Conservation (phyloP, 2,113 vertebrate species). For the Dicaeum eximium region DNA sequence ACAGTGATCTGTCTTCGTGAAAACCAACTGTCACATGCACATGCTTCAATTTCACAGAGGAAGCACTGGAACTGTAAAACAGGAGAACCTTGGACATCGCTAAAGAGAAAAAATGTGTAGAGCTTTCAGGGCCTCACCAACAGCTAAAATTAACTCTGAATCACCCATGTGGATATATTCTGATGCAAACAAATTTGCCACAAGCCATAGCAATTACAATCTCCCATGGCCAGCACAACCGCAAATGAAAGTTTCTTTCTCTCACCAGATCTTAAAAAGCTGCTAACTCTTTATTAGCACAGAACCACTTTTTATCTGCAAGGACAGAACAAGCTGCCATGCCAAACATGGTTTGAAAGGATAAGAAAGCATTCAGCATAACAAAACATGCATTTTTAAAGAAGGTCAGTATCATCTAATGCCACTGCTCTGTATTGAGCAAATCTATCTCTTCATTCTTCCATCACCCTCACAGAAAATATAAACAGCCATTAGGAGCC, state of each 20-base stretch:
- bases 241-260: background rate
- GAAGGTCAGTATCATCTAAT: background rate
- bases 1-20: conserved; percentile 78
- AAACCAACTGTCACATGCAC: conserved; percentile 64
- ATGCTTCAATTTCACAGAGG: conserved; percentile 74
- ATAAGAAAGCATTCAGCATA: background rate
- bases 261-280: background rate
- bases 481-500: background rate
- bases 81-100: conserved; percentile 61
- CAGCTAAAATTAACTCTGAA: conserved; percentile 62
- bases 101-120: conserved; percentile 73
- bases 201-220: background rate
- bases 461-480: background rate
- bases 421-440: background rate
- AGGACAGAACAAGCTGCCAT: background rate
- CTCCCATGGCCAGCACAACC: background rate
- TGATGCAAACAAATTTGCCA: conserved; percentile 13
- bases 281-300: conserved; percentile 16
- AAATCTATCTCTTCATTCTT: conserved; percentile 1
- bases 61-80: conserved; percentile 48
- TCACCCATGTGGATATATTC: conserved; percentile 6
- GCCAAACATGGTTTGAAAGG: background rate
- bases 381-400: background rate
- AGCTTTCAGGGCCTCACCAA: conserved; percentile 4
- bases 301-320: background rate